Percentiles rank a stretch among this genome's conserved stretches.
These are phyloP conservation scores for Sebastes iracundus DNA, from an alignment of 2,797 vertebrate genomes.

Conservation along the genomic window DNA sequence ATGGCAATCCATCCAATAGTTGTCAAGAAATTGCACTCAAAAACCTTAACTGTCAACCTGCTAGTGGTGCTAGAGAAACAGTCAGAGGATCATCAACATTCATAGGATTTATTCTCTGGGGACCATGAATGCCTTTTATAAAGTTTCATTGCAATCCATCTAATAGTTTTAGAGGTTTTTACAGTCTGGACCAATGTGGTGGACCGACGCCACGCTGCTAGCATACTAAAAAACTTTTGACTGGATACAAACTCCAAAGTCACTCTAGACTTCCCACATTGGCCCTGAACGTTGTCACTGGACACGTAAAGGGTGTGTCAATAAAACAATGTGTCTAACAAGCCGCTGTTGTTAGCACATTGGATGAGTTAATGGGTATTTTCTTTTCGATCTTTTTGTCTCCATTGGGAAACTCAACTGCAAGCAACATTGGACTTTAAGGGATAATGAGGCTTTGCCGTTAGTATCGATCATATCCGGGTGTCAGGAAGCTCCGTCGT, in stretches of 20 bases:
- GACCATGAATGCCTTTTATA: not conserved
- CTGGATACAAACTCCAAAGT: not conserved
- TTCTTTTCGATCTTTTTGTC: constrained; percentile 14
- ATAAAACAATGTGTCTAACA: not conserved
- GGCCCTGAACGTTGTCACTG: not conserved
- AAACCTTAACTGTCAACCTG: not conserved
- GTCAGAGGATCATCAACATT: not conserved
- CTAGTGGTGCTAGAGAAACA: not conserved
- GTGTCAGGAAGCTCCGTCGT: constrained; percentile 17
- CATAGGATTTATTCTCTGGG: not conserved
- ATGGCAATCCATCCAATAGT: not conserved
- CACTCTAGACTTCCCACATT: not conserved
- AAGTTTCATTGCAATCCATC: not conserved
- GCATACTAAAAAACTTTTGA: not conserved
- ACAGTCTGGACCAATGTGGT: not conserved
- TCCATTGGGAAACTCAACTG: constrained; percentile 10
- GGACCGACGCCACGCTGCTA: not conserved
- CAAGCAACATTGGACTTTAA: constrained; percentile 31
- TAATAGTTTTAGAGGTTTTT: not conserved
- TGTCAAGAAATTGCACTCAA: not conserved
- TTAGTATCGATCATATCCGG: constrained; percentile 30
- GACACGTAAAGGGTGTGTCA: not conserved
- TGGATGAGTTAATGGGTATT: constrained; percentile 7
- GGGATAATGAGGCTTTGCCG: constrained; percentile 34
- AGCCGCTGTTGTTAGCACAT: not conserved